Evolutionary conservation across 2,113 vertebrate genomes (phyloP), one percentile per base, ranked within the genome.

Genomic region (Epinephelus lanceolatus): DNA sequence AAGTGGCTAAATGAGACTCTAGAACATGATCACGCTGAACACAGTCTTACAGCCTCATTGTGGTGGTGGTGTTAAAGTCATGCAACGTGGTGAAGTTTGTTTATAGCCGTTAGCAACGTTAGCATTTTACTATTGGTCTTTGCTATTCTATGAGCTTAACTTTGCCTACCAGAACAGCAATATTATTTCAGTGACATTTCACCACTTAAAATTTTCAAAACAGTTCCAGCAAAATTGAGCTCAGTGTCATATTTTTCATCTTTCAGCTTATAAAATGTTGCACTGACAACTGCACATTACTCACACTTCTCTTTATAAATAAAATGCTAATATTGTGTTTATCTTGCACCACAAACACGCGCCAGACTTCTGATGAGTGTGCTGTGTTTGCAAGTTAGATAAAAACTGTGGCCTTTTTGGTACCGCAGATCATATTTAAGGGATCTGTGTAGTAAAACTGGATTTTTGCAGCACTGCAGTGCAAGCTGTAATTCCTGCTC

Each of bases 371-470:
- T 76, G 21, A 57, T 42, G n/a, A 52, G 63, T 17, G 37, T 40
- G 51, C n/a, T 67, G 19, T 12, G 0, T 40, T 25, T 13, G 17
- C 19, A 63, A 49, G 51, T 65, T 66, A 11, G 23, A 25, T 19
- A 63, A n/a, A 30, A 55, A 55, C 33, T 13, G 3, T 57, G 49
- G 49, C 27, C 37, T 82, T 71, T 23, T 33, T 71, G 23, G 21
- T 25, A 6, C 47, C 53, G 30, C 5, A 33, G 30, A 72, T 30
- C 3, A 14, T 42, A 52, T 11, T 13, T 15, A 49, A 70, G 27
- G 21, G 45, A 68, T 55, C 7, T 18, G 21, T 78, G 23, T 61
- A 5, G 23, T 61, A 53, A 21, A 75, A 62, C 33, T 78, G 30
- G 12, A 62, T 73, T 37, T 61, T 56, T 42, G 30, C 45, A 57